Percentiles rank a stretch among this genome's conserved stretches.
phyloP scores from a whole-genome alignment of 2,797 vertebrate genomes.

The Moxostoma hubbsi region DNA sequence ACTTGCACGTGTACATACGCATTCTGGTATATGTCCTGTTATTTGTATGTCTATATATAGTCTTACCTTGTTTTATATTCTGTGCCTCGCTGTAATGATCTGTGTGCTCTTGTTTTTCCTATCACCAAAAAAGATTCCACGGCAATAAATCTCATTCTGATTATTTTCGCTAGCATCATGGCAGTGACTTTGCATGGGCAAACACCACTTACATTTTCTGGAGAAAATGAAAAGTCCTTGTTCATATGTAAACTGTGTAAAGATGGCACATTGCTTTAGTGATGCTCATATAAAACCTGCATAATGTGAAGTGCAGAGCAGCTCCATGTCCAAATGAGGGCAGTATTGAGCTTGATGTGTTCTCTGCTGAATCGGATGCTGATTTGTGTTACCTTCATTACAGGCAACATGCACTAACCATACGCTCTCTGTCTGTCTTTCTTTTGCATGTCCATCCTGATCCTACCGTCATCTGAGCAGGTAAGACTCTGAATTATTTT shows the following conservation, averaged over 20 bases:
- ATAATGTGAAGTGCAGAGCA: background rate
- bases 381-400: background rate
- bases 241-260: background rate
- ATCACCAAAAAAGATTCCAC: too few relatives aligned
- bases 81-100: too few relatives aligned
- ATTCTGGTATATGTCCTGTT: too few relatives aligned
- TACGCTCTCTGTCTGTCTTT: constrained; percentile 11
- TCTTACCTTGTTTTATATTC: too few relatives aligned
- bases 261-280: background rate
- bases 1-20: too few relatives aligned
- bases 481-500: constrained; percentile 8
- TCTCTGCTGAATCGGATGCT: background rate
- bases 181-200: too few relatives aligned
- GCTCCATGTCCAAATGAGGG: background rate
- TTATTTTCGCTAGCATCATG: too few relatives aligned
- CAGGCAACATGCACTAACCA: background rate
- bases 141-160: too few relatives aligned
- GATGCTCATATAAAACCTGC: background rate
- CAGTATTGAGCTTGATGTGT: background rate
- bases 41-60: too few relatives aligned
- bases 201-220: too few relatives aligned
- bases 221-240: too few relatives aligned
- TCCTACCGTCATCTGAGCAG: constrained; percentile 1
- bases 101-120: too few relatives aligned
- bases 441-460: constrained; percentile 26